A percentile compares a stretch with the other conserved stretches of the same genome.
Conservation (phyloP, 2,888 invertebrate species). For the Hipparchia semele region DNA sequence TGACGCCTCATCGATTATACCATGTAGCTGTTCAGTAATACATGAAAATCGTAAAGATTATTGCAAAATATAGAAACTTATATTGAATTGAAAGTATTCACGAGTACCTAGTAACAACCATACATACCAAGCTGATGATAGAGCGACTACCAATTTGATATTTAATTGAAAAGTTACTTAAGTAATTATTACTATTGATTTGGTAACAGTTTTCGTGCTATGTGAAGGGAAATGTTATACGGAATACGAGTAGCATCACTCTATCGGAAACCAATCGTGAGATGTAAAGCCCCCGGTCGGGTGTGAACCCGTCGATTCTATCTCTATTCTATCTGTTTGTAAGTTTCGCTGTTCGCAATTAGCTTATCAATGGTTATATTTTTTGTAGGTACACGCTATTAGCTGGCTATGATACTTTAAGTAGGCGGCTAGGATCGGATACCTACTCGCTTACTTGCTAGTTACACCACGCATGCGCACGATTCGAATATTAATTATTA, state of each 20-base stretch:
- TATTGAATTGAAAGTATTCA: no score
- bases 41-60: no score
- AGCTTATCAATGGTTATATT: constrained; percentile 55
- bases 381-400: constrained; percentile 27
- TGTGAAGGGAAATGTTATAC: no score
- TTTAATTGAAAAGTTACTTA: no score
- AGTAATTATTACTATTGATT: no score
- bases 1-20: no score
- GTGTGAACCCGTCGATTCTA: constrained; percentile 56
- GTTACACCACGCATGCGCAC: constrained; percentile 1
- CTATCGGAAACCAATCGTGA: constrained; percentile 29
- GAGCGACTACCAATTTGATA: no score
- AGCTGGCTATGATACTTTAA: constrained; percentile 25
- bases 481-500: constrained; percentile 4
- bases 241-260: not conserved
- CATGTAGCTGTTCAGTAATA: no score
- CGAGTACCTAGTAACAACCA: no score
- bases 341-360: constrained; percentile 61
- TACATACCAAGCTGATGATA: no score
- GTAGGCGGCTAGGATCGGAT: constrained; percentile 6
- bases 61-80: no score
- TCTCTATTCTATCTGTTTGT: constrained; percentile 55
- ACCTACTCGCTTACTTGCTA: not conserved
- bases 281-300: constrained; percentile 33
- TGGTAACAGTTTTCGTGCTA: no score